These are phyloP conservation scores for Zeus faber DNA, from an alignment of 2,113 vertebrate genomes.

Conservation along the genomic window DNA sequence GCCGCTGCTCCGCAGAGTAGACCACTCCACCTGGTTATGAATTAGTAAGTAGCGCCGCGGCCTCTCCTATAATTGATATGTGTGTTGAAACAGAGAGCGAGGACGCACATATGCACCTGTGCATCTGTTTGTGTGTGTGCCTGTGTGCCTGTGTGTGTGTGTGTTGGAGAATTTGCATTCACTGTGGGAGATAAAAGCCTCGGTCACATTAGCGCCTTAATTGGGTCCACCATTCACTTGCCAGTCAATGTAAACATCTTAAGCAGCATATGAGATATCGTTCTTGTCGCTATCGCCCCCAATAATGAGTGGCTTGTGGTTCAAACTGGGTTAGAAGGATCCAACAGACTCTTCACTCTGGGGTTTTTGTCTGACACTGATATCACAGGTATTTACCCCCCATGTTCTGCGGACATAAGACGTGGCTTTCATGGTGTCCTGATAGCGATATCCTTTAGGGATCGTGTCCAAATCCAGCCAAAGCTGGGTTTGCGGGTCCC, in stretches of 20 bases:
- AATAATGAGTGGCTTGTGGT: too few relatives aligned
- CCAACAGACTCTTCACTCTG: too few relatives aligned
- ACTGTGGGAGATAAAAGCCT: conserved; percentile 11
- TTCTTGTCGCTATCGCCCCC: too few relatives aligned
- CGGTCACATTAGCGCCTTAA: conserved; percentile 25
- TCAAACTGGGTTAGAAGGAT: conserved; percentile 15
- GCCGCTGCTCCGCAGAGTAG: too few relatives aligned
- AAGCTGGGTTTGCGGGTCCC: too few relatives aligned
- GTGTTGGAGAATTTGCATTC: too few relatives aligned
- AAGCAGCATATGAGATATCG: too few relatives aligned
- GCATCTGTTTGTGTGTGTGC: too few relatives aligned
- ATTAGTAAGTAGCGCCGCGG: background rate
- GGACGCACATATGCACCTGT: too few relatives aligned
- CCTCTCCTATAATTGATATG: background rate
- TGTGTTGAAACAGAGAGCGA: background rate
- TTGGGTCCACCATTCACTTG: conserved; percentile 24
- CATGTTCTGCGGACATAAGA: conserved; percentile 1
- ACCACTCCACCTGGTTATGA: background rate
- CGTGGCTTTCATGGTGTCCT: conserved; percentile 4
- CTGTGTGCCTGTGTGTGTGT: too few relatives aligned
- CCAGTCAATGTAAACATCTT: background rate
- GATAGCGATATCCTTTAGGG: background rate
- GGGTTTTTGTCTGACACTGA: too few relatives aligned
- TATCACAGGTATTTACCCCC: too few relatives aligned
- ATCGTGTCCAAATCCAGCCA: conserved; percentile 11